Evolutionary conservation across 2,888 invertebrate genomes (phyloP).

Genomic region (Drosophila flavopinicola): DNA sequence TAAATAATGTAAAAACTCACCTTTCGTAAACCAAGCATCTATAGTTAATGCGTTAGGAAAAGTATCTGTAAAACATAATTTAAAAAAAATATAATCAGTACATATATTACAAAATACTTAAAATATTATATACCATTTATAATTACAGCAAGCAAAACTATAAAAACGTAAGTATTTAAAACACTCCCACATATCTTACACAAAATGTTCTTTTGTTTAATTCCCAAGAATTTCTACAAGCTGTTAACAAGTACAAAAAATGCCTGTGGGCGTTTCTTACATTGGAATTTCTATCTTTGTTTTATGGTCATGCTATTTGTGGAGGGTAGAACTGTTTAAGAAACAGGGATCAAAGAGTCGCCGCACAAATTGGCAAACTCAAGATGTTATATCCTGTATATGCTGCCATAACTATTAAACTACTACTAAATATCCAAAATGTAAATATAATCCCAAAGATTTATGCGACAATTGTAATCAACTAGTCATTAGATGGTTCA

Average conservation of each 20-base stretch:
- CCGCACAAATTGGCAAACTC: conserved; percentile 2
- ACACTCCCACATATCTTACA: not conserved
- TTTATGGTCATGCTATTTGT: not conserved
- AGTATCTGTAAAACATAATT: conserved; percentile 13
- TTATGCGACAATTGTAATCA: not conserved
- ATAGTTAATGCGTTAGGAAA: not conserved
- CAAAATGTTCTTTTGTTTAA: not conserved
- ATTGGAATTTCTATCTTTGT: not conserved
- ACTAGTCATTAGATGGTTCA: not conserved
- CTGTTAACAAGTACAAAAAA: not conserved
- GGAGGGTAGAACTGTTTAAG: not conserved
- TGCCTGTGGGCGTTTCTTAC: not conserved
- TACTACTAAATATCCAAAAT: not conserved
- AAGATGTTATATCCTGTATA: too few relatives aligned
- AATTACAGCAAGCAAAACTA: too few relatives aligned
- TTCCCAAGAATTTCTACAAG: conserved; percentile 2
- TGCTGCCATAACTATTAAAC: too few relatives aligned
- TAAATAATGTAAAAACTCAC: not conserved
- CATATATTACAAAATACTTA: not conserved
- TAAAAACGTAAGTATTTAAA: too few relatives aligned
- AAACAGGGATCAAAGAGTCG: conserved; percentile 1
- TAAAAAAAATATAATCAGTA: not conserved
- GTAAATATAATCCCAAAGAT: not conserved
- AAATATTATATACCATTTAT: not conserved
- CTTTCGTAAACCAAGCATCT: not conserved